phyloP scores from a whole-genome alignment of 2,797 vertebrate species.

The Amniataba percoides region DNA sequence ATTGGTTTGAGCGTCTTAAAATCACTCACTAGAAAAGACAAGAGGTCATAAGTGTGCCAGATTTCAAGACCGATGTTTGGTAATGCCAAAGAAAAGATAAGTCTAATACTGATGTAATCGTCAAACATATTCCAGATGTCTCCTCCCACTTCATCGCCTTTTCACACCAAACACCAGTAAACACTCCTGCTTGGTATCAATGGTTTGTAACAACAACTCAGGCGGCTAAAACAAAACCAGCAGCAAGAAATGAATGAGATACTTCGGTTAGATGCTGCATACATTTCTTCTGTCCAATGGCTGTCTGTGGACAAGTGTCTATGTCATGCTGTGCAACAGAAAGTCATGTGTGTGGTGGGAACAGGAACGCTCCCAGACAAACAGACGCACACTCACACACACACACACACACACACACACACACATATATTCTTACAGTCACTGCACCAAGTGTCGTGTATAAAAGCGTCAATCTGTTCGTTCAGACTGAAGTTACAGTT shows the following conservation, averaged over 20 bases:
- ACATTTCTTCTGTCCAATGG: background rate
- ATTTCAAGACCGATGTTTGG: background rate
- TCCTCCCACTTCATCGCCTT: background rate
- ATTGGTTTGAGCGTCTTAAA: background rate
- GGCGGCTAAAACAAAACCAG: background rate
- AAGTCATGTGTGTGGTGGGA: slow-evolving; percentile 13
- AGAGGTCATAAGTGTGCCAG: background rate
- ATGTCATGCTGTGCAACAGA: background rate
- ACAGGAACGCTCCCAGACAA: background rate
- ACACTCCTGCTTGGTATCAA: background rate
- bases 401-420: background rate
- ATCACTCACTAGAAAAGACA: background rate
- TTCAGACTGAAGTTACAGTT: slow-evolving; percentile 51
- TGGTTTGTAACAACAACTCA: background rate
- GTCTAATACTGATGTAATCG: background rate
- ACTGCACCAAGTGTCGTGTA: slow-evolving; percentile 21
- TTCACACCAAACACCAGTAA: background rate
- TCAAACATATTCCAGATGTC: background rate
- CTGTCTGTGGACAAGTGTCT: background rate
- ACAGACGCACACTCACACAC: background rate
- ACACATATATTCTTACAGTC: background rate
- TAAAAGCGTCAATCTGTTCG: slow-evolving; percentile 58
- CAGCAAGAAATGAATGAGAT: background rate
- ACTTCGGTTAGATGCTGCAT: background rate
- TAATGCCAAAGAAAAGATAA: background rate